These are phyloP conservation scores for Pogona vitticeps DNA, from an alignment of 2,113 vertebrate genomes.

Conservation along the genomic window DNA sequence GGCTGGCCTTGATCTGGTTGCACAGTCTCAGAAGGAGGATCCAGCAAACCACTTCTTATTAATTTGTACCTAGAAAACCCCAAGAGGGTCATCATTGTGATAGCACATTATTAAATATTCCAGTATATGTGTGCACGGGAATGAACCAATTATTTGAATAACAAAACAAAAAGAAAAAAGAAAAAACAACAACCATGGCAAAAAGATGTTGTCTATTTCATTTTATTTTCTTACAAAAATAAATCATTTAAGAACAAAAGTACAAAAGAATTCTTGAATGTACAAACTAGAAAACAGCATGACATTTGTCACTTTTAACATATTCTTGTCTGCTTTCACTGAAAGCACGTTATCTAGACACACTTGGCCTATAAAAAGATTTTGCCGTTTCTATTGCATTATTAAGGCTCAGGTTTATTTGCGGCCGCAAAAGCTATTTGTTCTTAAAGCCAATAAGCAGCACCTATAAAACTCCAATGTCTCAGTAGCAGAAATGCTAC, in stretches of 20 bases:
- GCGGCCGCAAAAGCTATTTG: conserved; percentile 63
- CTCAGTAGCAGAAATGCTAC: conserved; percentile 14
- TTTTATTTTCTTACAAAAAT: conserved; percentile 81
- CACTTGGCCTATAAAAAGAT: conserved; percentile 65
- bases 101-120: not conserved
- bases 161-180: not conserved
- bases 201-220: conserved; percentile 52
- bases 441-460: conserved; percentile 57
- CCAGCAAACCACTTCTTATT: not conserved
- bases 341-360: conserved; percentile 88
- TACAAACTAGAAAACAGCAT: conserved; percentile 79
- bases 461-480: conserved; percentile 57
- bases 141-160: not conserved
- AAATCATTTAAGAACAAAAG: conserved; percentile 79
- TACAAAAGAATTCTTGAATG: conserved; percentile 76
- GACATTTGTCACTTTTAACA: conserved; percentile 75
- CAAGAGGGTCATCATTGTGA: not conserved
- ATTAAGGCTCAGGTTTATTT: conserved; percentile 71
- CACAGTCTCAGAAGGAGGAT: no score
- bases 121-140: not conserved
- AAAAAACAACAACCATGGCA: conserved; percentile 16
- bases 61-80: no score
- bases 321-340: conserved; percentile 83
- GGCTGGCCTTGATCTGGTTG: no score
- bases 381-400: conserved; percentile 71